Evolutionary conservation across 2,797 vertebrate genomes (phyloP).

Genomic region (Tokudaia tokunoshimensis): DNA sequence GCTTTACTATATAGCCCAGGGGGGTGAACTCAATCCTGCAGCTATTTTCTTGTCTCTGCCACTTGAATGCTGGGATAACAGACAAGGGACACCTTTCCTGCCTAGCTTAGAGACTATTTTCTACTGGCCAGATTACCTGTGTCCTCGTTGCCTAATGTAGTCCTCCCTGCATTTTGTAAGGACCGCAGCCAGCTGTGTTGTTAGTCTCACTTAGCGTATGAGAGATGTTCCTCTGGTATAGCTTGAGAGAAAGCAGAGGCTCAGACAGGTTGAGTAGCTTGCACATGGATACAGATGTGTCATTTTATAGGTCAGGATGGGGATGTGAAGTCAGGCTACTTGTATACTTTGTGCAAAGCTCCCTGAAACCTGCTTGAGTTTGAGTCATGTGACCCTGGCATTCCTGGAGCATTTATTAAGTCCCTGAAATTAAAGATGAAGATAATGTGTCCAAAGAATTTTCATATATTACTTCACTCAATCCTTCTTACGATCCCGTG

Average conservation of each 20-base stretch:
- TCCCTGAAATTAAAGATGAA: constrained; percentile 13
- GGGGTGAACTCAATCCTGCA: not conserved
- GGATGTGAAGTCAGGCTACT: not conserved
- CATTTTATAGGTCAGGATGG: not conserved
- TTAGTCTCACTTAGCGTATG: not conserved
- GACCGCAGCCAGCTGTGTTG: not conserved
- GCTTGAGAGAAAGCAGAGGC: not conserved
- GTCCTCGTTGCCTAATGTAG: constrained; percentile 27
- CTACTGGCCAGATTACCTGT: not conserved
- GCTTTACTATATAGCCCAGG: not conserved
- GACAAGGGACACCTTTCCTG: not conserved
- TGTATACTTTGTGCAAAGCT: not conserved
- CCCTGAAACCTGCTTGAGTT: not conserved
- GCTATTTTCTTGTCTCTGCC: not conserved
- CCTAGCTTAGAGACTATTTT: not conserved
- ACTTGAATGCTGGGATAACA: not conserved
- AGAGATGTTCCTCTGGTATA: not conserved
- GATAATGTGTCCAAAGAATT: not conserved
- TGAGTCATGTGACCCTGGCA: not conserved
- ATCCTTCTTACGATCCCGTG: not conserved
- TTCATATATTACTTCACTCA: not conserved
- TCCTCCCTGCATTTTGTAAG: not conserved
- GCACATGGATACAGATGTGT: not conserved
- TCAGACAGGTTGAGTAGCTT: not conserved
- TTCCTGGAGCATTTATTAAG: constrained; percentile 25